These are phyloP conservation scores for Cistogaster globosa DNA, from an alignment of 2,888 invertebrate species.

Conservation along the genomic window DNA sequence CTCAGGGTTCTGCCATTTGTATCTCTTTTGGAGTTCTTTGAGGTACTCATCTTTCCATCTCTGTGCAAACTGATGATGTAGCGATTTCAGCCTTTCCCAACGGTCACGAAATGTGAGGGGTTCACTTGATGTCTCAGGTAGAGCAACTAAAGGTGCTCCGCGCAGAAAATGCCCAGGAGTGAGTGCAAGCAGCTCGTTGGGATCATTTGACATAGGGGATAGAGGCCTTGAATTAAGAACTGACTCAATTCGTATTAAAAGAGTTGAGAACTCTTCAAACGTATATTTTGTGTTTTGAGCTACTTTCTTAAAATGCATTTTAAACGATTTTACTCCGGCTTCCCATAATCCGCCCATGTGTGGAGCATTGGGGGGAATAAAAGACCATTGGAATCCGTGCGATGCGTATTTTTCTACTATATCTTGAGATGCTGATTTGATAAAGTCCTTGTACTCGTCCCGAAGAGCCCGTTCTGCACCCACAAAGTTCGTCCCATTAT, in stretches of 20 bases:
- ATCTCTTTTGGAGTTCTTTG: background rate
- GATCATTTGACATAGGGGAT: no score
- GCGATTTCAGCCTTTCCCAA: background rate
- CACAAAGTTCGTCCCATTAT: background rate
- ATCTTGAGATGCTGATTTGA: no score
- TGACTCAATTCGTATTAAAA: background rate
- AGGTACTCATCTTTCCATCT: no score
- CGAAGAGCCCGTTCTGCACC: background rate
- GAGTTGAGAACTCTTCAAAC: background rate
- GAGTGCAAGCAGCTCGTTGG: no score
- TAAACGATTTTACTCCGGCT: no score
- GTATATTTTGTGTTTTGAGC: background rate
- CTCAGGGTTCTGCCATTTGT: background rate
- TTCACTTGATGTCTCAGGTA: background rate
- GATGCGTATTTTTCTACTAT: background rate
- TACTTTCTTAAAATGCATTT: no score
- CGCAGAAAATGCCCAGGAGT: no score
- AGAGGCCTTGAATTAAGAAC: no score
- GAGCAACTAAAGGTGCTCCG: no score
- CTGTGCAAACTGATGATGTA: background rate
- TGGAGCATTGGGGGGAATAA: background rate
- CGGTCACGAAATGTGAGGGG: background rate
- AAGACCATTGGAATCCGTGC: background rate
- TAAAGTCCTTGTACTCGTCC: background rate
- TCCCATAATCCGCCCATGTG: background rate